Conservation (phyloP, 2,797 vertebrate species). For the Hoplostethus atlanticus region DNA sequence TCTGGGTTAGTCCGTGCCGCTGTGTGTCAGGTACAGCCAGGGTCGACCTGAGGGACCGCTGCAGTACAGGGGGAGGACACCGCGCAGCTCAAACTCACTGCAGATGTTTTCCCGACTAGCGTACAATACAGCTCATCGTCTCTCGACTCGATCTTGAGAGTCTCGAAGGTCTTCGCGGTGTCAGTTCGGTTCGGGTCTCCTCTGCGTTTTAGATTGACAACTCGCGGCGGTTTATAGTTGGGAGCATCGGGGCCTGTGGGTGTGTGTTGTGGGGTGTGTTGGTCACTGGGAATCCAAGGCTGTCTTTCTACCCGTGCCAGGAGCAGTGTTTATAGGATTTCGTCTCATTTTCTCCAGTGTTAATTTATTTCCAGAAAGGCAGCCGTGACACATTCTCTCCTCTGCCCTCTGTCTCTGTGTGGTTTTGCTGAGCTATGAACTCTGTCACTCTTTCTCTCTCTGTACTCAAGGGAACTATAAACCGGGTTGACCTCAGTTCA, state of each 20-base stretch:
- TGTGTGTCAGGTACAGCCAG: conserved; percentile 76
- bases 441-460: neutral
- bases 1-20: conserved; percentile 66
- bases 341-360: conserved; percentile 83
- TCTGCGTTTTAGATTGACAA: conserved; percentile 63
- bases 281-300: conserved; percentile 75
- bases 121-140: conserved; percentile 38
- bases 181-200: conserved; percentile 60
- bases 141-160: conserved; percentile 40
- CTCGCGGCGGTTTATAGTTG: conserved; percentile 62
- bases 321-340: conserved; percentile 82
- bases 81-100: conserved; percentile 52
- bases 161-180: conserved; percentile 54
- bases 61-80: conserved; percentile 54
- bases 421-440: conserved; percentile 64
- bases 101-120: conserved; percentile 57
- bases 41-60: conserved; percentile 69
- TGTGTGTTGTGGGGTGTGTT: conserved; percentile 71
- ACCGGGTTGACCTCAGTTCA: conserved; percentile 42
- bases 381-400: conserved; percentile 84
- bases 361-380: conserved; percentile 84
- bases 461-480: conserved; percentile 33
- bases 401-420: conserved; percentile 67
- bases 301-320: conserved; percentile 80
- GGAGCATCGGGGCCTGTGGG: conserved; percentile 62